phyloP scores from a whole-genome alignment of 1,140 invertebrate genomes.

The Wiebesia pumilae region DNA sequence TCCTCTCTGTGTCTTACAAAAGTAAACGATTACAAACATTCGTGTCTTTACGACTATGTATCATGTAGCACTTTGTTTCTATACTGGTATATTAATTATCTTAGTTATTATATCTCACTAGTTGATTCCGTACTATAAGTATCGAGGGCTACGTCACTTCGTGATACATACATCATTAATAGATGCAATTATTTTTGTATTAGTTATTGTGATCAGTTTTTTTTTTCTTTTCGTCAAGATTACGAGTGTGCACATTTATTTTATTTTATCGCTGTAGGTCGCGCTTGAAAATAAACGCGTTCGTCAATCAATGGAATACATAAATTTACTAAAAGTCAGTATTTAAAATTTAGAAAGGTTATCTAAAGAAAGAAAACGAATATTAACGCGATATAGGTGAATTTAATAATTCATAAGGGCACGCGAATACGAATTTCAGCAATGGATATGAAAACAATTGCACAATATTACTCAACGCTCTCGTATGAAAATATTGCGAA shows the following conservation, averaged over 20 bases:
- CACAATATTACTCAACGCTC: not conserved
- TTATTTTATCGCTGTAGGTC: conserved; percentile 4
- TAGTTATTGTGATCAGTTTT: not conserved
- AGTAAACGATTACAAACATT: not conserved
- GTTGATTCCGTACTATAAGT: not conserved
- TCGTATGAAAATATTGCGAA: not conserved
- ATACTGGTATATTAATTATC: conserved; percentile 16
- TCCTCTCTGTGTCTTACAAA: not conserved
- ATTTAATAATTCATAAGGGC: not conserved
- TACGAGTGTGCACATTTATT: not conserved
- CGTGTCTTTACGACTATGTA: conserved; percentile 8
- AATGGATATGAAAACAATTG: not conserved
- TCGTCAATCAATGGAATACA: conserved; percentile 8
- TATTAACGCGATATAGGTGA: not conserved
- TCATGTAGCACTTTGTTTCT: not conserved
- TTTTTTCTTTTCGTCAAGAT: not conserved
- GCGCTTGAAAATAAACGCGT: not conserved
- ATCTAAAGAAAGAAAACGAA: not conserved
- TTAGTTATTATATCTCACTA: not conserved
- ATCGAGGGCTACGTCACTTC: conserved; percentile 24
- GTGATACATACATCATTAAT: conserved; percentile 6
- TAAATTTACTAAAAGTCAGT: not conserved
- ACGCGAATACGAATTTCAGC: not conserved
- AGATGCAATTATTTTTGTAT: conserved; percentile 42
- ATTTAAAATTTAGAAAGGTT: not conserved